Evolutionary conservation across 2,888 invertebrate species (phyloP), one percentile per base, ranked within the genome.

Genomic region (Xylocampa areola): DNA sequence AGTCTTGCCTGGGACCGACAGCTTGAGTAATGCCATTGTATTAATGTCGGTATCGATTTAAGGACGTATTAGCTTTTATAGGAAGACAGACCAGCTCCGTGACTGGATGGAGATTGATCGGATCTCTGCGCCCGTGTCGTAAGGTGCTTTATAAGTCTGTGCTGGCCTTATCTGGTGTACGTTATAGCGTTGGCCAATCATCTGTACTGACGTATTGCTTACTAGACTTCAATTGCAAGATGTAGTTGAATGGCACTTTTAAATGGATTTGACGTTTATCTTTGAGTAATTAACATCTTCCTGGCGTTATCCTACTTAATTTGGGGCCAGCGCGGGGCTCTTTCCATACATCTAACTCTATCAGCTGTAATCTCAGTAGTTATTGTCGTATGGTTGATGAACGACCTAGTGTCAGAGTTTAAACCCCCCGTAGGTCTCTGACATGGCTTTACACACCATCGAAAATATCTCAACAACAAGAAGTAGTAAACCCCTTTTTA

Each of bases 71-170:
- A 73, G 72, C 68, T 74, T 76, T 69, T 79, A 73, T 73, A 73
- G 70, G 66, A 68, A 77, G 67, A 68, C 58, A 33, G 58, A 65
- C 16, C 47, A 43, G 52, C 52, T 64, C 49, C 69, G 73, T 78
- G 78, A 76, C 64, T 65, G 48, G 65, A 76, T 71, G 49, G 65
- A 72, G 77, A 78, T 74, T 69, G 76, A 79, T 77, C 44, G 68
- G 57, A 62, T 61, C 68, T 69, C 60, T 61, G 60, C 60, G 55
- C 41, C 52, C 66, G 57, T 73, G 69, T 77, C 73, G 72, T 53
- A 77, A 77, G 70, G 67, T 65, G 60, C 64, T 67, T 70, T 77
- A 76, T 74, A 80, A 72, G 76, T 76, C 75, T 61, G 51, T 63
- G 68, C 63, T 63, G 51, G 59, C 77, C 75, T 63, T 79, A 80